phyloP scores from a whole-genome alignment of 92 coral and sea anemone genomes.

The Scolanthus callimorphus region DNA sequence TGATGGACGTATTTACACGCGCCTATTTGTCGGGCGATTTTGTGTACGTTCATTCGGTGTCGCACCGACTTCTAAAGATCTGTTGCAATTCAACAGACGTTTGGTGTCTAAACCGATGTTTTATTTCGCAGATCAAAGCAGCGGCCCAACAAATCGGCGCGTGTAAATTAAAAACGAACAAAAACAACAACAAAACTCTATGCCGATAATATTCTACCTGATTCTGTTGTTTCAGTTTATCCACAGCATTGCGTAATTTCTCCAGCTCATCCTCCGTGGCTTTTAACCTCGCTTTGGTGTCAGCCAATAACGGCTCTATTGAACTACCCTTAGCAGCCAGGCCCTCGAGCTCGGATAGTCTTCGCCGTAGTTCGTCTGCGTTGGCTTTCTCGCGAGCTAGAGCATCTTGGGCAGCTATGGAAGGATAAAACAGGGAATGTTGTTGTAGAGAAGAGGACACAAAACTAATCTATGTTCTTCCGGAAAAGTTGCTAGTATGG shows the following conservation, averaged over 20 bases:
- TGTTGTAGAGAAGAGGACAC: neutral
- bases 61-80: too few relatives aligned
- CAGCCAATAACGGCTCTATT: constrained; percentile 61
- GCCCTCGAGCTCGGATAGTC: constrained; percentile 55
- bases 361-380: constrained; percentile 54
- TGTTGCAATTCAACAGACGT: too few relatives aligned
- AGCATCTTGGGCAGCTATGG: constrained; percentile 64
- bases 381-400: constrained; percentile 61
- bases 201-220: too few relatives aligned
- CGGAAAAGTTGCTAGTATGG: neutral
- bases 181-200: too few relatives aligned
- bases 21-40: too few relatives aligned
- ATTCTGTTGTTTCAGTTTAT: constrained; percentile 72
- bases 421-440: neutral
- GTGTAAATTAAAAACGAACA: too few relatives aligned
- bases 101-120: neutral
- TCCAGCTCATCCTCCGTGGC: constrained; percentile 74
- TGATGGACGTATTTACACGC: too few relatives aligned
- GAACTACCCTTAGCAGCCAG: constrained; percentile 58
- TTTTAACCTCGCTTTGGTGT: constrained; percentile 70
- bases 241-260: constrained; percentile 64
- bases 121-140: too few relatives aligned
- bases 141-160: too few relatives aligned
- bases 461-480: neutral
- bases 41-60: too few relatives aligned